Evolutionary conservation across 2,797 vertebrate genomes (phyloP).

Genomic region (Sebastiscus tertius): DNA sequence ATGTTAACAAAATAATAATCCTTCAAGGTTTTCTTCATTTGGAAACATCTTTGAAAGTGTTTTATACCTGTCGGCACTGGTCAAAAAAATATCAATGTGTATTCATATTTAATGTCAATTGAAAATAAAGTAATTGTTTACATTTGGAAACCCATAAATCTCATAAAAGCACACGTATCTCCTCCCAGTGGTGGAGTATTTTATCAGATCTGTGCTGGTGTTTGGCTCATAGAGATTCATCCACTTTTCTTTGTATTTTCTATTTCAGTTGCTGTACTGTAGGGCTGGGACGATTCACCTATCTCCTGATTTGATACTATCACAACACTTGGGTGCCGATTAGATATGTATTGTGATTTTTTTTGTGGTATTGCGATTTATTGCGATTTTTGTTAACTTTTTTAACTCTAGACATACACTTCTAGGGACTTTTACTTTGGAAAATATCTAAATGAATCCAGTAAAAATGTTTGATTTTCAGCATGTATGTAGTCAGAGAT

Average conservation of each 20-base stretch:
- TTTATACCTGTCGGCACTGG: neutral
- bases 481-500: too few relatives aligned
- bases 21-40: neutral
- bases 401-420: too few relatives aligned
- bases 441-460: too few relatives aligned
- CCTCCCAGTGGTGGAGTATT: neutral
- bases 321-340: too few relatives aligned
- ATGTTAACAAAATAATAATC: neutral
- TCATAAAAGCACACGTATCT: neutral
- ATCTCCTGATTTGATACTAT: too few relatives aligned
- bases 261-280: neutral
- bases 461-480: too few relatives aligned
- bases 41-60: neutral
- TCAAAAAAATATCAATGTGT: neutral
- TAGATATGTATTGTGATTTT: too few relatives aligned
- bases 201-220: neutral
- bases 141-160: neutral
- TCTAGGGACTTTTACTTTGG: too few relatives aligned
- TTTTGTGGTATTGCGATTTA: too few relatives aligned
- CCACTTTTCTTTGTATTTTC: neutral
- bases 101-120: neutral
- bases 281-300: too few relatives aligned
- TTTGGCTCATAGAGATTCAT: neutral
- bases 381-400: too few relatives aligned
- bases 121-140: neutral